These are phyloP conservation scores for Nesidiocoris tenuis DNA, from an alignment of 2,888 invertebrate species.

Conservation along the genomic window DNA sequence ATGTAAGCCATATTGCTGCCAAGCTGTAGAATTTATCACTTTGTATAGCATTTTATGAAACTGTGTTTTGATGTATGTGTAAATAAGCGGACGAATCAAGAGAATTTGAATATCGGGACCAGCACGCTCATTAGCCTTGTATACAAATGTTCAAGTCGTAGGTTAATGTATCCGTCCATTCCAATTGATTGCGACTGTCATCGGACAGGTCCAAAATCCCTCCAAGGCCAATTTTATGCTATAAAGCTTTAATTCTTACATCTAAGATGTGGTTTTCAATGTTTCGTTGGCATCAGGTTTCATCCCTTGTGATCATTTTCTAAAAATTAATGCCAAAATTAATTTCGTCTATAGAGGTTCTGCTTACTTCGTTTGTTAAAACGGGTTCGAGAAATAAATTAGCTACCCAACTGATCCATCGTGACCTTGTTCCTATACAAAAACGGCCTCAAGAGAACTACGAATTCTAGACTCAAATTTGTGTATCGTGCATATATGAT, in stretches of 20 bases:
- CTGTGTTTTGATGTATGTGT: neutral
- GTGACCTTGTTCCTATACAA: no score
- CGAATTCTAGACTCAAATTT: no score
- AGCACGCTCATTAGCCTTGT: neutral
- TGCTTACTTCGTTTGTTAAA: no score
- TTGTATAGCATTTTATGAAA: neutral
- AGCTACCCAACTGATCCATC: no score
- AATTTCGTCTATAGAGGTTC: no score
- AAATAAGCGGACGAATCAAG: neutral
- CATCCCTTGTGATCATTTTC: no score
- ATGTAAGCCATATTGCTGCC: constrained; percentile 38
- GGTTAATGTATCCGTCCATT: neutral
- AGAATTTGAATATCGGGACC: neutral
- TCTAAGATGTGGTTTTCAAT: neutral
- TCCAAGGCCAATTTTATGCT: neutral
- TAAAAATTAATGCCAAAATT: no score
- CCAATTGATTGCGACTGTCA: neutral
- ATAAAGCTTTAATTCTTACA: neutral
- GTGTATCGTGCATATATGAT: no score
- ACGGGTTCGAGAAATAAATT: no score
- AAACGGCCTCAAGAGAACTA: no score
- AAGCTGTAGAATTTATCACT: constrained; percentile 23
- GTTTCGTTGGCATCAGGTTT: neutral
- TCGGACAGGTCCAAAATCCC: neutral
- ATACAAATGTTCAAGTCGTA: neutral